Evolutionary conservation across 1,140 invertebrate genomes (phyloP).

Genomic region (Leptonema lineaticorne): DNA sequence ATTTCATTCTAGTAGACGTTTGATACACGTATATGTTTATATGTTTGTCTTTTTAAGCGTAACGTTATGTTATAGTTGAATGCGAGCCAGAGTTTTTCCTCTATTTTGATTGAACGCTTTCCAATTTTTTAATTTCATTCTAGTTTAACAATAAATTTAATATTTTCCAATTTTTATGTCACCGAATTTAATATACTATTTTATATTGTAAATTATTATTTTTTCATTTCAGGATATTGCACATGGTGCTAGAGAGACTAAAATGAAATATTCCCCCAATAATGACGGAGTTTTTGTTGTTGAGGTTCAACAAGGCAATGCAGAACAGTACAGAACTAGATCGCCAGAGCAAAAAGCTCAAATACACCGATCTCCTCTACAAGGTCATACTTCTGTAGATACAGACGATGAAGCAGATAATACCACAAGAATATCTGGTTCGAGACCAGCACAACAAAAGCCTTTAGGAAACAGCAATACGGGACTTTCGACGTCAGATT

Average conservation of each 20-base stretch:
- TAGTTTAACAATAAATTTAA: too few relatives aligned
- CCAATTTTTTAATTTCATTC: too few relatives aligned
- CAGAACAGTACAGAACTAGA: slow-evolving; percentile 44
- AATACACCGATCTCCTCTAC: slow-evolving; percentile 57
- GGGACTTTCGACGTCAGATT: slow-evolving; percentile 73
- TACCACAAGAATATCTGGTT: slow-evolving; percentile 48
- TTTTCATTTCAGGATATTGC: slow-evolving; percentile 62
- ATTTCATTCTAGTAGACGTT: too few relatives aligned
- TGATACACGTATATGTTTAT: too few relatives aligned
- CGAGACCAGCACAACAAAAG: slow-evolving; percentile 49
- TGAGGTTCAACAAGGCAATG: slow-evolving; percentile 61
- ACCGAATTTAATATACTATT: too few relatives aligned
- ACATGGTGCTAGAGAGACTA: slow-evolving; percentile 65
- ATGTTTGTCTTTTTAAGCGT: too few relatives aligned
- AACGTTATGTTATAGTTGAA: too few relatives aligned
- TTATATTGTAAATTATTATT: neutral
- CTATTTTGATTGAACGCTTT: too few relatives aligned
- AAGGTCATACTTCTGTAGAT: slow-evolving; percentile 38
- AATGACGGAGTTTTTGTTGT: slow-evolving; percentile 78
- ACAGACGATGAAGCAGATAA: slow-evolving; percentile 48
- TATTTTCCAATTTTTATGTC: too few relatives aligned
- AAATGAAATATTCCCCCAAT: slow-evolving; percentile 68
- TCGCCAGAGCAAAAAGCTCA: slow-evolving; percentile 58
- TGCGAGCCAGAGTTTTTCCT: too few relatives aligned
- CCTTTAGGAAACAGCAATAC: slow-evolving; percentile 60